Conservation (phyloP, 2,888 invertebrate species). For the Pinctada fucata region DNA sequence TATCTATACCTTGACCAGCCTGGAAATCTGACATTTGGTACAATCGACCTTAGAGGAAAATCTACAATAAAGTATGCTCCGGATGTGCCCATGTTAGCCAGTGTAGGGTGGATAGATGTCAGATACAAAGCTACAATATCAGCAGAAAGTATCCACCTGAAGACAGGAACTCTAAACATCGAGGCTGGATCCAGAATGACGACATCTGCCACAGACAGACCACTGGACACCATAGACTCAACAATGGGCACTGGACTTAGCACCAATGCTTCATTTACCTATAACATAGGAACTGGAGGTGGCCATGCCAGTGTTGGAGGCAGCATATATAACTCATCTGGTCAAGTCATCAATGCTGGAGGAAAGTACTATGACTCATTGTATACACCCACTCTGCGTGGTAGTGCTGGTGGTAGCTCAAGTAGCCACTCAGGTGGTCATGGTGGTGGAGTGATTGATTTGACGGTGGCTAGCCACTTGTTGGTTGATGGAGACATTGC, state of each 20-base stretch:
- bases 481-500: constrained; percentile 51
- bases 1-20: constrained; percentile 46
- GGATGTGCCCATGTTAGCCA: constrained; percentile 48
- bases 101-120: constrained; percentile 52
- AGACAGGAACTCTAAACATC: constrained; percentile 51
- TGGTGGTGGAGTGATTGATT: constrained; percentile 55
- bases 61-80: constrained; percentile 54
- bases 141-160: constrained; percentile 60
- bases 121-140: constrained; percentile 57
- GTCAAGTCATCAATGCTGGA: constrained; percentile 34
- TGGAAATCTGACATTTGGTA: constrained; percentile 53
- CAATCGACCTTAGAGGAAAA: constrained; percentile 56
- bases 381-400: constrained; percentile 50
- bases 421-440: constrained; percentile 41
- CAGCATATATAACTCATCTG: constrained; percentile 35
- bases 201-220: constrained; percentile 57
- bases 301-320: constrained; percentile 65
- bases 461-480: constrained; percentile 52
- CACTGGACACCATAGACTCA: constrained; percentile 54
- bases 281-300: constrained; percentile 52
- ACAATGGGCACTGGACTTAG: constrained; percentile 46
- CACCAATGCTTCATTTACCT: constrained; percentile 21
- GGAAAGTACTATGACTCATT: constrained; percentile 60
- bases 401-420: constrained; percentile 55
- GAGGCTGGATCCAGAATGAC: constrained; percentile 62